Evolutionary conservation across 2,113 vertebrate genomes (phyloP).

Genomic region (Isurus oxyrinchus): DNA sequence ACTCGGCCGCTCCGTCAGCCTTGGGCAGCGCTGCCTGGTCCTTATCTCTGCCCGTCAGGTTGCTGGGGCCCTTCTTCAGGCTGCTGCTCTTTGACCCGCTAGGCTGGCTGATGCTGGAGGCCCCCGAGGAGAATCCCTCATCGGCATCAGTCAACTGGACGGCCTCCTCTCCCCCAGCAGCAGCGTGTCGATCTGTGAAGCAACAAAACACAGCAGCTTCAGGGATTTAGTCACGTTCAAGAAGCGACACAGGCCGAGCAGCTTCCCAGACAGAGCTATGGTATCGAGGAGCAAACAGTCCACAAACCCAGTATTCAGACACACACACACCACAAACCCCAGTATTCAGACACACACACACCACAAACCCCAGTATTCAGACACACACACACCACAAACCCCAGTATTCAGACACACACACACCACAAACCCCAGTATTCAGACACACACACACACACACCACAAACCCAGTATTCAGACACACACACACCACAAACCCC

Average conservation of each 20-base stretch:
- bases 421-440: too few species aligned
- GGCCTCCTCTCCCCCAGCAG: slow-evolving; percentile 82
- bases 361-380: too few species aligned
- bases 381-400: background rate
- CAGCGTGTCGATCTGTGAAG: slow-evolving; percentile 71
- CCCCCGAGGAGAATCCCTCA: slow-evolving; percentile 94
- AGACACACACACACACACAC: too few species aligned
- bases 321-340: background rate
- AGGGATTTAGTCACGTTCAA: background rate
- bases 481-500: background rate
- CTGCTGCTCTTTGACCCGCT: slow-evolving; percentile 74
- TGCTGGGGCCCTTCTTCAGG: slow-evolving; percentile 77
- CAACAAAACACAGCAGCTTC: slow-evolving; percentile 46
- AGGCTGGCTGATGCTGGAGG: slow-evolving; percentile 92
- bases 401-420: too few species aligned
- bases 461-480: too few species aligned
- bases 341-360: background rate
- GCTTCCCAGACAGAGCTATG: background rate
- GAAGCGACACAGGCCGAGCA: too few species aligned
- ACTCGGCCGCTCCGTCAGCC: slow-evolving; percentile 55
- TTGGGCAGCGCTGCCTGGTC: slow-evolving; percentile 53
- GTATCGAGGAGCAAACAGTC: background rate
- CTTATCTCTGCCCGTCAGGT: slow-evolving; percentile 73
- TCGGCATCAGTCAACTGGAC: slow-evolving; percentile 87
- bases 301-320: background rate